Evolutionary conservation across 53 echinoderm and acorn worm genomes (phyloP), one percentile per base, ranked within the genome.

Genomic region (Pentamera pediparva): DNA sequence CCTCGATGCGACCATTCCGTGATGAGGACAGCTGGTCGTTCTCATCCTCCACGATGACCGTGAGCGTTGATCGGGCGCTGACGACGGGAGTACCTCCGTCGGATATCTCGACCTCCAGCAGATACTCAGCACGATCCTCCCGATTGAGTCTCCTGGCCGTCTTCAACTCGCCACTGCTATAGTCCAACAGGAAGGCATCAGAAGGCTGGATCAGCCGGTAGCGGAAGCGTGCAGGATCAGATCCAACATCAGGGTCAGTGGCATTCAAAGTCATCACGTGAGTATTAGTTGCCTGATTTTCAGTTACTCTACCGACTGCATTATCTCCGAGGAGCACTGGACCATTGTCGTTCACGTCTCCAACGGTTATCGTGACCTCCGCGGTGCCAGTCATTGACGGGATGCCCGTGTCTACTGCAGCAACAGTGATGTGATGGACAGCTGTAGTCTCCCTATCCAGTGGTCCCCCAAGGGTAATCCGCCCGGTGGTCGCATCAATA

Each of bases 341-440:
- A 3, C 90, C 90, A 55, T 96, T 96, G 52, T 96, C 96, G 55
- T 96, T 96, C 58, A 91, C 78, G 75, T 96, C 96, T n/a, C 85
- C 85, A 47, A 91, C 22, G 25, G 59, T 59, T 25, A 96, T 70
- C 19, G 75, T 61, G 1, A 96, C 91, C 37, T 82, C 67, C 19
- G 90, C 80, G 0, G 75, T 83, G 54, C 90, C 88, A 27, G 87
- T 91, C 76, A 87, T 62, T 2, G 88, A 76, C 25, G 96, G 96
- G 31, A 43, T 78, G 12, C 96, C 96, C 0, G 87, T 83, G 74
- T 96, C 96, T 60, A 88, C 76, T 36, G 90, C 96, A 49, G 83
- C 85, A 43, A 96, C 78, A 28, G 69, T 82, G 58, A 96, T 82
- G 62, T 78, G 58, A 77, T 90, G 85, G 25, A 83, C 70, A 30